These are phyloP conservation scores for Alviniconcha marisindica DNA, from an alignment of 1,140 invertebrate species.

Conservation along the genomic window DNA sequence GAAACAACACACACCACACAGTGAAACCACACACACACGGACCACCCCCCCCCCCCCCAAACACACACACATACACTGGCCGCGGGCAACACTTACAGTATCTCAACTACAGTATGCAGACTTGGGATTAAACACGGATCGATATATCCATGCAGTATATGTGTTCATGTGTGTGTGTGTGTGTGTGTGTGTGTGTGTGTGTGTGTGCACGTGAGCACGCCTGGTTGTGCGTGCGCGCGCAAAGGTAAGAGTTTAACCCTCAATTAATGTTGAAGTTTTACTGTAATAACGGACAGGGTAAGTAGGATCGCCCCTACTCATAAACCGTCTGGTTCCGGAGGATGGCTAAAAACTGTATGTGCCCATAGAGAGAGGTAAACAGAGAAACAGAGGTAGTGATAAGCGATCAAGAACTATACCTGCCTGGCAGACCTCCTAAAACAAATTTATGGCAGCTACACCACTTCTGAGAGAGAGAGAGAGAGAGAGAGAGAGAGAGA, in stretches of 20 bases:
- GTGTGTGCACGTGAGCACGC: neutral
- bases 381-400: neutral
- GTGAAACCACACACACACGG: too few relatives aligned
- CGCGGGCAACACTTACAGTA: too few relatives aligned
- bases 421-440: neutral
- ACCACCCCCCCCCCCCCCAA: too few relatives aligned
- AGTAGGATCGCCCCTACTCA: neutral
- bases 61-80: too few relatives aligned
- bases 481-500: neutral
- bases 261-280: too few relatives aligned
- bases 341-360: neutral
- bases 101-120: neutral
- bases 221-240: neutral
- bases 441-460: neutral
- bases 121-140: too few relatives aligned
- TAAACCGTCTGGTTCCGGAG: neutral
- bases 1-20: too few relatives aligned
- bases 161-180: constrained; percentile 18
- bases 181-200: constrained; percentile 12
- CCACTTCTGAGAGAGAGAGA: neutral
- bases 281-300: too few relatives aligned
- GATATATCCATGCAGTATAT: neutral
- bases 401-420: neutral
- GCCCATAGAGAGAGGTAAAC: neutral
- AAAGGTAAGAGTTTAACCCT: too few relatives aligned